Base-by-base conservation (phyloP, 30 jellyfish, hydroid and myxozoan species). In the Hydractinia echinata region DNA sequence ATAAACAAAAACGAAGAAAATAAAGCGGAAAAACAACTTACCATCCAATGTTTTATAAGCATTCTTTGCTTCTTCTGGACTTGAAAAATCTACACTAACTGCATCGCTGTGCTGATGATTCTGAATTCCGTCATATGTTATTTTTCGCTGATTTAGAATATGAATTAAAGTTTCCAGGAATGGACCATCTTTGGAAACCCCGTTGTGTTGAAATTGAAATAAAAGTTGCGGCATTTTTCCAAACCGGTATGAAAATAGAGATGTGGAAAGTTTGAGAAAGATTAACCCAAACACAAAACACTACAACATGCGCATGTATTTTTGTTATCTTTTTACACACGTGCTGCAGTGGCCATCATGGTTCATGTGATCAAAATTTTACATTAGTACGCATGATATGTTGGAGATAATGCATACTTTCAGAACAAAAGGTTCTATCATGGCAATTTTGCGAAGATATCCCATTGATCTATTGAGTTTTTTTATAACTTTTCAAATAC, bases 21-120 rank as follows among this genome's bases (percentile, higher is more conserved):
- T 30, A 30, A 30, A 30, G 1, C 44, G 44, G 44, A 30, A 30
- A 30, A 30, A 11, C 1, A 10, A 30, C 95, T 76, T 87, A 93
- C 99, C 99, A 67, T 87, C 81, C 9, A 93, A 71, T 10, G 80
- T 92, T 15, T 77, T 81, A 74, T 44, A 79, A 5, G 96, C 99
- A 21, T 79, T 84, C 73, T 84, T 81, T 20, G 96, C 96, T 61
- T 76, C 83, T 58, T 93, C 99, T 20, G 88, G 82, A 74, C 95
- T 89, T 6, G 70, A 87, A 62, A 93, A 88, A 53, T 87, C 95
- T 54, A 87, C 95, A 55, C 76, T 77, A 78, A 77, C 85, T 11
- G 85, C 53, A 55, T 51, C 77, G 30, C 39, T 15, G 44, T 30
- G 44, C 79, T 50, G 55, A 54, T 61, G 66, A 5, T 77, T 60